Evolutionary conservation across 2,113 vertebrate genomes (phyloP).

Genomic region (Gobio gobio): DNA sequence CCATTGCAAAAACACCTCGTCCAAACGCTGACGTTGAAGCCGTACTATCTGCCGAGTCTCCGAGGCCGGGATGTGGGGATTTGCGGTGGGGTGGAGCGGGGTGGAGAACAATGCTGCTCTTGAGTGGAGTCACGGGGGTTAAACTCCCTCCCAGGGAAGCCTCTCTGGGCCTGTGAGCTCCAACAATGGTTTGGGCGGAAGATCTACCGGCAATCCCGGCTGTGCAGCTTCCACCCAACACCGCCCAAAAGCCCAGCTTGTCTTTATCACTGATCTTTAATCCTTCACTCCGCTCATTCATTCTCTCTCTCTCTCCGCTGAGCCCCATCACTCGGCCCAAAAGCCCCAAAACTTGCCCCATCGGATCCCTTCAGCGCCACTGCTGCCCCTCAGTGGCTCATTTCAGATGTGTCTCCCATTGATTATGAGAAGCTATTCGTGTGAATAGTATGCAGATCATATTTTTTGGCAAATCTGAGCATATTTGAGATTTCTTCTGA

Average conservation of each 20-base stretch:
- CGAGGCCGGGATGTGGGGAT: background rate
- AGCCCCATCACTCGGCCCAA: too few species aligned
- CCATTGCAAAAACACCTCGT: background rate
- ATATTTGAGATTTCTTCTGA: too few species aligned
- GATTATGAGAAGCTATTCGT: too few species aligned
- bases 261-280: conserved; percentile 59
- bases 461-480: too few species aligned
- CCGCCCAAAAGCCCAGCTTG: conserved; percentile 54
- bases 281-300: conserved; percentile 19
- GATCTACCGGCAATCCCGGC: conserved; percentile 60
- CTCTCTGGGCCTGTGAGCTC: conserved; percentile 22
- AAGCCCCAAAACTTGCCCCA: too few species aligned
- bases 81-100: background rate
- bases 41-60: background rate
- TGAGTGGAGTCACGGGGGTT: conserved; percentile 47
- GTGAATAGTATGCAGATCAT: too few species aligned
- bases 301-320: too few species aligned
- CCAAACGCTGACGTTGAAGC: background rate
- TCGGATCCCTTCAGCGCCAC: too few species aligned
- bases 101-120: conserved; percentile 36
- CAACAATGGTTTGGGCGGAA: conserved; percentile 61
- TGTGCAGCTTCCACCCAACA: conserved; percentile 52
- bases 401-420: too few species aligned
- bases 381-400: too few species aligned
- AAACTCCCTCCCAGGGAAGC: conserved; percentile 23